A percentile compares a stretch with the other conserved stretches of the same genome.
phyloP scores from a whole-genome alignment of 2,797 vertebrate species.

The Gorsachius magnificus region DNA sequence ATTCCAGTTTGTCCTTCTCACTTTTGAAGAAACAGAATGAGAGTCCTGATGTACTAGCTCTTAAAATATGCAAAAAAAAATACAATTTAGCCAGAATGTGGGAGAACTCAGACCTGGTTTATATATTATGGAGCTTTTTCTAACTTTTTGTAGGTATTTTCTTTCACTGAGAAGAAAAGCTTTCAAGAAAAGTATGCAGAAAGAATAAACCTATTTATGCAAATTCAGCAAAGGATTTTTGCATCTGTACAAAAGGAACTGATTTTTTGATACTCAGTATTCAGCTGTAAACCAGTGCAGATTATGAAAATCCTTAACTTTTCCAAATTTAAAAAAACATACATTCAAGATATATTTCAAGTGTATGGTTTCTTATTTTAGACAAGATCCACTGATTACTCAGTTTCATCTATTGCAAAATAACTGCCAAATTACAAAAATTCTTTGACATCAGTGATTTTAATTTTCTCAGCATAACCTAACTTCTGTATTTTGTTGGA shows the following conservation, averaged over 20 bases:
- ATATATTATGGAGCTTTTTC: neutral
- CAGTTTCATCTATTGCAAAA: constrained; percentile 5
- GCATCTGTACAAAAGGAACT: constrained; percentile 48
- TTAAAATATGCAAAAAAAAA: neutral
- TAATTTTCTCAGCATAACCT: neutral
- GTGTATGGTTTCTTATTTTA: constrained; percentile 31
- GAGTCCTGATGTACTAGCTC: neutral
- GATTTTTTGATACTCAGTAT: constrained; percentile 46
- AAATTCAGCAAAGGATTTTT: constrained; percentile 31
- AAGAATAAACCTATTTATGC: constrained; percentile 2
- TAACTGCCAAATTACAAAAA: neutral
- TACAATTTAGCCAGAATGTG: neutral
- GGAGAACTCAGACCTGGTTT: neutral
- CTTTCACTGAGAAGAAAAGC: neutral
- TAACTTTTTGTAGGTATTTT: neutral
- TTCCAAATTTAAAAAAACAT: neutral
- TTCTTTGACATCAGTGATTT: neutral
- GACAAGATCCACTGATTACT: constrained; percentile 45
- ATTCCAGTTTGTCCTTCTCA: neutral
- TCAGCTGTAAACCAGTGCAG: neutral
- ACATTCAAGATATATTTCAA: constrained; percentile 23
- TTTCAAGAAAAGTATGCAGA: neutral
- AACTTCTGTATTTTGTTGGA: neutral
- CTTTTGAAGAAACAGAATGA: neutral
- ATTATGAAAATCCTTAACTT: constrained; percentile 23